Conservation (phyloP, 2,113 vertebrate species). For the Ammospiza nelsoni region DNA sequence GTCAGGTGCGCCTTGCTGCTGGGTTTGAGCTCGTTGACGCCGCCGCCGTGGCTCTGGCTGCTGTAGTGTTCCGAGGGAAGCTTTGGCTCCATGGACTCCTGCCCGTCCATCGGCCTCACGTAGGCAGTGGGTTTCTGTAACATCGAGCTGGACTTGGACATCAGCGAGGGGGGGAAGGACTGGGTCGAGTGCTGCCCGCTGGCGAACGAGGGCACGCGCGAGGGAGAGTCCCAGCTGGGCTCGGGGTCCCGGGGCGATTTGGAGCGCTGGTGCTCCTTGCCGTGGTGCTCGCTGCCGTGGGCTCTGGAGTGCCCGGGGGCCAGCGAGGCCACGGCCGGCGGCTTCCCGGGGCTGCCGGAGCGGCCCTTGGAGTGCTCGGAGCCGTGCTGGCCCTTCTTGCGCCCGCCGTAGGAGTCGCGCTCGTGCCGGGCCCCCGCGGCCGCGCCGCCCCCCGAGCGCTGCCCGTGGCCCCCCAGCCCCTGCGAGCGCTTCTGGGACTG, state of each 20-base stretch:
- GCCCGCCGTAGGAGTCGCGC: constrained; percentile 77
- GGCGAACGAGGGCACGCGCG: constrained; percentile 88
- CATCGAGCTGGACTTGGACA: constrained; percentile 95
- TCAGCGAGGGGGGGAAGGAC: constrained; percentile 93
- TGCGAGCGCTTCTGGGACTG: constrained; percentile 90
- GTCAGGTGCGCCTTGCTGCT: constrained; percentile 92
- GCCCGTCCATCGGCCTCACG: constrained; percentile 97
- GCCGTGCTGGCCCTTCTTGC: constrained; percentile 90
- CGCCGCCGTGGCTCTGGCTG: constrained; percentile 84
- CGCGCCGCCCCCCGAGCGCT: constrained; percentile 72
- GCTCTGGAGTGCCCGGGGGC: constrained; percentile 86
- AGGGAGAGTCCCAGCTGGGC: constrained; percentile 95
- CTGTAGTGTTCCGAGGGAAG: constrained; percentile 89
- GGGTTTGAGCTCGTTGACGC: constrained; percentile 90
- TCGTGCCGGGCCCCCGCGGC: constrained; percentile 87
- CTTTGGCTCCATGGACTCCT: constrained; percentile 94
- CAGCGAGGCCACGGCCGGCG: constrained; percentile 83
- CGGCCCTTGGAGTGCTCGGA: constrained; percentile 92
- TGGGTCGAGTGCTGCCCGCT: constrained; percentile 91
- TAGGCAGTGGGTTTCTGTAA: constrained; percentile 97
- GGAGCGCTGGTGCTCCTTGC: constrained; percentile 92
- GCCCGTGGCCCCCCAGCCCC: not conserved
- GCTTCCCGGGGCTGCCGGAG: constrained; percentile 86
- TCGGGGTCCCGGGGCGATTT: constrained; percentile 95
- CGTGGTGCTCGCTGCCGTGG: constrained; percentile 87